Evolutionary conservation across 2,888 invertebrate species (phyloP).

Genomic region (Mongoloraphidia duomilia): DNA sequence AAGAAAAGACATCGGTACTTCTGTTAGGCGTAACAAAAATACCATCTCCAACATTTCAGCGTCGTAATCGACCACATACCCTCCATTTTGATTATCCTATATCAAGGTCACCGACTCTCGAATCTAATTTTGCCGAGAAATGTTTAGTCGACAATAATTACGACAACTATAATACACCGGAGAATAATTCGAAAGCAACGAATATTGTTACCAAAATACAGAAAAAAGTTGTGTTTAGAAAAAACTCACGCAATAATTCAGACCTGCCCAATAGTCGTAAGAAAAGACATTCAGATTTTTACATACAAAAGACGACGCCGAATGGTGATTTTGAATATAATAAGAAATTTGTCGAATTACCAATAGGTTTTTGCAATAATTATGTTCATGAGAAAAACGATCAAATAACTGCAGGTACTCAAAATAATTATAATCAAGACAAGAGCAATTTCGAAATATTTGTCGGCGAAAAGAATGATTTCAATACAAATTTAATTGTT

Average conservation of each 20-base stretch:
- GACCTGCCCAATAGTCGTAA: too few species aligned
- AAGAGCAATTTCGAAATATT: too few species aligned
- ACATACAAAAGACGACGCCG: neutral
- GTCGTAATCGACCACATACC: conserved; percentile 22
- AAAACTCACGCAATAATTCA: too few species aligned
- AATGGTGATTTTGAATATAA: neutral
- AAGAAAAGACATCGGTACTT: conserved; percentile 44
- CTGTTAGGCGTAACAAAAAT: conserved; percentile 46
- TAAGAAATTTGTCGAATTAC: conserved; percentile 1
- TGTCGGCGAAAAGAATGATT: too few species aligned
- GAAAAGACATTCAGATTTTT: too few species aligned
- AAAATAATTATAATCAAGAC: too few species aligned
- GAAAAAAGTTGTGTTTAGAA: neutral
- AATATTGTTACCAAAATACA: neutral
- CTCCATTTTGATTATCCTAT: conserved; percentile 19
- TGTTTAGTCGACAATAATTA: conserved; percentile 1
- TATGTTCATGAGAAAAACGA: neutral
- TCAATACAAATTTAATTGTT: too few species aligned
- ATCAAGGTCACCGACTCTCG: conserved; percentile 6
- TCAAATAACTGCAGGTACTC: neutral
- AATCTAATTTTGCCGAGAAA: conserved; percentile 3
- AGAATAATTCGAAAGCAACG: neutral
- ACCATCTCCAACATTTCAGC: conserved; percentile 27
- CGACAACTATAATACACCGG: neutral
- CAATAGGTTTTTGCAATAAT: conserved; percentile 3